Evolutionary conservation across 2,113 vertebrate genomes (phyloP).

Genomic region (Epinephelus moara): DNA sequence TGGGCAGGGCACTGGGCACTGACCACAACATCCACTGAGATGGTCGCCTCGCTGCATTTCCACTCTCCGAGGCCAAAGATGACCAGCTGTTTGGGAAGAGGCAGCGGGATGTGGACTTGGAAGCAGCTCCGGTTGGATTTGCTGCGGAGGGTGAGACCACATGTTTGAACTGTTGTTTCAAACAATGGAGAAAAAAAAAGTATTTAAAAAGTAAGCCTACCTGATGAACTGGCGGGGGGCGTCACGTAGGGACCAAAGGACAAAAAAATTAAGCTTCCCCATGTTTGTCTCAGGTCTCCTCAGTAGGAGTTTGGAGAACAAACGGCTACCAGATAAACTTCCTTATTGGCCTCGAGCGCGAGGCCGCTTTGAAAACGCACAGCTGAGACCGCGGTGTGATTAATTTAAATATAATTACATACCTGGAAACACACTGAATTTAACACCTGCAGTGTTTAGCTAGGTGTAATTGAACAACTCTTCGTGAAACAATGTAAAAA

Average conservation of each 20-base stretch:
- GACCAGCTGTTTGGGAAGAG: constrained; percentile 87
- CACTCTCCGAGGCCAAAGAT: constrained; percentile 91
- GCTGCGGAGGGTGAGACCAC: constrained; percentile 65
- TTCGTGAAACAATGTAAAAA: no score
- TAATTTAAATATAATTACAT: background rate
- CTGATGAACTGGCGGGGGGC: constrained; percentile 85
- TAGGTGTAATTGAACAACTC: no score
- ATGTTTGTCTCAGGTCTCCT: constrained; percentile 50
- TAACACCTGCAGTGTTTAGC: no score
- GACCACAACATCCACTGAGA: constrained; percentile 84
- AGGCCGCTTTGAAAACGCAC: constrained; percentile 7
- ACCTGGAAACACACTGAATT: no score
- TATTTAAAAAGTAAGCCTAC: constrained; percentile 56
- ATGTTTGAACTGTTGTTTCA: background rate
- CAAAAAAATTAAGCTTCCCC: constrained; percentile 83
- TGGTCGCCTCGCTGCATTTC: constrained; percentile 69
- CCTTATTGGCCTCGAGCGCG: constrained; percentile 45
- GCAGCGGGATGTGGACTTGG: constrained; percentile 87
- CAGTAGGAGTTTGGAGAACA: fast-evolving
- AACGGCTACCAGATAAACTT: background rate
- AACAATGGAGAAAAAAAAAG: no score
- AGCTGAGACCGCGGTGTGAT: constrained; percentile 14
- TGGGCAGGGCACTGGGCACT: constrained; percentile 76
- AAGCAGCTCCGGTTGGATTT: constrained; percentile 84
- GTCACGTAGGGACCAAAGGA: constrained; percentile 85